Conservation (phyloP, 2,888 invertebrate species). For the Chouioia cunea region DNA sequence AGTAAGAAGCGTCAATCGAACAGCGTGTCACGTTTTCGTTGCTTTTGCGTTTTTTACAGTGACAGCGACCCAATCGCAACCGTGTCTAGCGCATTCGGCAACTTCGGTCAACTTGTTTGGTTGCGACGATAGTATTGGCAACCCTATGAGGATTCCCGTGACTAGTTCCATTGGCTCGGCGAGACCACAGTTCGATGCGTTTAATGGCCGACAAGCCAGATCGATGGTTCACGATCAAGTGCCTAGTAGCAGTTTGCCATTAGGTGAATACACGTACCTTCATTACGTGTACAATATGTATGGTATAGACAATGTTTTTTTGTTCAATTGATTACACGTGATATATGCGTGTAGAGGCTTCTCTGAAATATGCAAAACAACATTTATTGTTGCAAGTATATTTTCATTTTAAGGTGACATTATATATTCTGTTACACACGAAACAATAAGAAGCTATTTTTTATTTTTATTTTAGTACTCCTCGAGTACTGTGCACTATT, state of each 20-base stretch:
- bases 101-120: slow-evolving; percentile 43
- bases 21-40: neutral
- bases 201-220: slow-evolving; percentile 39
- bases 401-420: too few relatives aligned
- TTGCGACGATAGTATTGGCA: slow-evolving; percentile 37
- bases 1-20: too few relatives aligned
- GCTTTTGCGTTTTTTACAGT: slow-evolving; percentile 14
- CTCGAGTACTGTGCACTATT: too few relatives aligned
- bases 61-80: slow-evolving; percentile 44
- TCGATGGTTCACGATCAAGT: slow-evolving; percentile 45
- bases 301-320: too few relatives aligned
- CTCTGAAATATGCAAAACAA: too few relatives aligned
- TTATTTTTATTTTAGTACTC: too few relatives aligned
- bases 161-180: slow-evolving; percentile 46
- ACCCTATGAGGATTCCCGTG: slow-evolving; percentile 45
- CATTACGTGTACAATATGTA: too few relatives aligned
- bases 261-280: slow-evolving; percentile 39
- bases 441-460: too few relatives aligned
- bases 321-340: too few relatives aligned
- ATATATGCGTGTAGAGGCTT: too few relatives aligned
- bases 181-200: slow-evolving; percentile 41
- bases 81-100: slow-evolving; percentile 44
- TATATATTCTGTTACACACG: too few relatives aligned
- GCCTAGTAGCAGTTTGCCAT: slow-evolving; percentile 37
- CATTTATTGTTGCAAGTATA: too few relatives aligned